phyloP scores from a whole-genome alignment of 2,888 invertebrate genomes.

The Punctoribates punctum region DNA sequence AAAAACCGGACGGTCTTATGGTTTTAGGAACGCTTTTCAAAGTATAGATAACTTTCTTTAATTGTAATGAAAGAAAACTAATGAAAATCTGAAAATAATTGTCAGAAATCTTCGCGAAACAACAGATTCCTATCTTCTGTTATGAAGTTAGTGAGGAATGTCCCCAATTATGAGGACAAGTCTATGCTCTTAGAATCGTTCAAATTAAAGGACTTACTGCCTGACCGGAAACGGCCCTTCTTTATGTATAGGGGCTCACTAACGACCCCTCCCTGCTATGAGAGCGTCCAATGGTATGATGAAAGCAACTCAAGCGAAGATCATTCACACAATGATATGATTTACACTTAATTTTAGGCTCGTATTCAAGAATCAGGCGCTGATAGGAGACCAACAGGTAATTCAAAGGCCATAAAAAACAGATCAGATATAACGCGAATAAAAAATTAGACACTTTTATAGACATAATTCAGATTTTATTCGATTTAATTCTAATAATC shows the following conservation, averaged over 20 bases:
- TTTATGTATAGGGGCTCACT: slow-evolving; percentile 25
- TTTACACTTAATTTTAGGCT: not conserved
- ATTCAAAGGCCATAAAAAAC: not conserved
- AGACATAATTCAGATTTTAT: too few species aligned
- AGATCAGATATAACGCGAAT: too few species aligned
- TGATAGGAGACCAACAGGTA: not conserved
- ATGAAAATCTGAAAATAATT: too few species aligned
- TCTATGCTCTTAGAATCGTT: not conserved
- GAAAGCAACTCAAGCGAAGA: not conserved
- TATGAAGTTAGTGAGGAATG: slow-evolving; percentile 13
- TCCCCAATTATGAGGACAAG: slow-evolving; percentile 32
- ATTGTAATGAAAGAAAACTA: not conserved
- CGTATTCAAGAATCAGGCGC: not conserved
- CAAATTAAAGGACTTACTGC: slow-evolving; percentile 1
- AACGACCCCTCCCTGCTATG: slow-evolving; percentile 33
- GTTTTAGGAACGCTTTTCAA: slow-evolving; percentile 23
- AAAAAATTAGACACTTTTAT: too few species aligned
- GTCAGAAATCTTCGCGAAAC: slow-evolving; percentile 10
- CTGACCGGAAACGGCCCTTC: not conserved
- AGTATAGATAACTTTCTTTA: not conserved
- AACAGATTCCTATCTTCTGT: not conserved
- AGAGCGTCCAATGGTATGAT: slow-evolving; percentile 30
- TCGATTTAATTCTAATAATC: not conserved
- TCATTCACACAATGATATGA: not conserved
- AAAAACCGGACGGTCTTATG: slow-evolving; percentile 37